Percentiles rank a stretch among this genome's conserved stretches.
Evolutionary conservation across 2,797 vertebrate species (phyloP).

Genomic region (Gallinago solitaria): DNA sequence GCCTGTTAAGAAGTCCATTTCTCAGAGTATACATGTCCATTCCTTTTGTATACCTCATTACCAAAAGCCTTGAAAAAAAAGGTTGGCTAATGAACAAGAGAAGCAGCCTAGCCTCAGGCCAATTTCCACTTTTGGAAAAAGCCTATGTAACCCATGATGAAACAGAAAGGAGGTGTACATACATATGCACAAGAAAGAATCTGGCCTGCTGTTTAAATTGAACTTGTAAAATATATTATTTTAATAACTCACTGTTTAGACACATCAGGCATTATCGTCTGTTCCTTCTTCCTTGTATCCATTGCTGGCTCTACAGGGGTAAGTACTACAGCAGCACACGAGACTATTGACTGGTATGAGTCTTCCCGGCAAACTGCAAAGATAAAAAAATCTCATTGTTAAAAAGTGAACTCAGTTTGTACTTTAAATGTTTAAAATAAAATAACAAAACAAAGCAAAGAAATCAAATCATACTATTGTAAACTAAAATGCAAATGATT

Average conservation of each 20-base stretch:
- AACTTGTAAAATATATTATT: neutral
- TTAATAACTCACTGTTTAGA: conserved; percentile 84
- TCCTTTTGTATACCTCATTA: neutral
- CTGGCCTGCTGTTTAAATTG: neutral
- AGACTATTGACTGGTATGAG: conserved; percentile 91
- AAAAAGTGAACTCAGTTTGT: neutral
- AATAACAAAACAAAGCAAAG: too few species aligned
- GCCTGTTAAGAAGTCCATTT: neutral
- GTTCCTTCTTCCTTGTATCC: conserved; percentile 83
- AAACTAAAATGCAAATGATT: neutral
- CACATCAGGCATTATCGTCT: conserved; percentile 74
- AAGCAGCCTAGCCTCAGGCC: neutral
- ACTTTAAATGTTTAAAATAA: neutral
- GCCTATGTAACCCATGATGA: neutral
- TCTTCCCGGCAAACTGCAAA: conserved; percentile 91
- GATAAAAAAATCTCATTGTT: neutral
- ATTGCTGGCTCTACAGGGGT: conserved; percentile 81
- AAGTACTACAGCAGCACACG: conserved; percentile 88
- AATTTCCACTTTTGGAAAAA: neutral
- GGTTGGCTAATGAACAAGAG: neutral
- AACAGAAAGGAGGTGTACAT: neutral
- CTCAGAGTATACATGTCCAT: neutral
- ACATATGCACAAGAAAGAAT: neutral
- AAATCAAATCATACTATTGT: neutral
- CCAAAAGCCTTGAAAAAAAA: neutral